Percentiles rank a stretch among this genome's conserved stretches.
Evolutionary conservation across 2,888 invertebrate species (phyloP).

Genomic region (Torymus texanus): DNA sequence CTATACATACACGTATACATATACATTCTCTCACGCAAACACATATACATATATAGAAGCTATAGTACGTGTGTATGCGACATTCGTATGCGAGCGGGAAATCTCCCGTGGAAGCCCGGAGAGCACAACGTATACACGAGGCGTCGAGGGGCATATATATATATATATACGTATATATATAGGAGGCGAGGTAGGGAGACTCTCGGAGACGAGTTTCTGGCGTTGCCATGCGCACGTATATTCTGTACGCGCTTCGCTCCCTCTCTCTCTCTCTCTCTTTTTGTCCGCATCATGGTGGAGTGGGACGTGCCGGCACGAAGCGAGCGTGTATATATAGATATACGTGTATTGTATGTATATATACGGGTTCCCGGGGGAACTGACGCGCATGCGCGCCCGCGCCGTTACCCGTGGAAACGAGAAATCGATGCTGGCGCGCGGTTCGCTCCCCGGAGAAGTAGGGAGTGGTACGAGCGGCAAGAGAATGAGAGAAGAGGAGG

Average conservation of each 20-base stretch:
- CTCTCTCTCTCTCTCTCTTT: constrained; percentile 28
- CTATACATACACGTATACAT: background rate
- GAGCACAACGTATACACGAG: background rate
- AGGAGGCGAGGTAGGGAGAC: constrained; percentile 6
- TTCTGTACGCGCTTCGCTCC: background rate
- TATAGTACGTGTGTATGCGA: background rate
- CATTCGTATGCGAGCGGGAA: constrained; percentile 34
- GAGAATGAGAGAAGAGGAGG: constrained; percentile 19
- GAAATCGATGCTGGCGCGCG: constrained; percentile 55
- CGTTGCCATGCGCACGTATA: constrained; percentile 23
- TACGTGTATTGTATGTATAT: too few relatives aligned
- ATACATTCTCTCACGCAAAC: background rate
- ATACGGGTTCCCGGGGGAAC: too few relatives aligned
- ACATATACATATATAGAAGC: background rate
- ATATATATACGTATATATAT: background rate
- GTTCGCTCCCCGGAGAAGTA: constrained; percentile 44
- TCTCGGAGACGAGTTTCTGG: constrained; percentile 2
- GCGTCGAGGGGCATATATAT: background rate
- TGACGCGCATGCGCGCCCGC: constrained; percentile 41
- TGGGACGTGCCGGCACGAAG: constrained; percentile 44
- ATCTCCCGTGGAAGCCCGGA: constrained; percentile 15
- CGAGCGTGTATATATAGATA: background rate
- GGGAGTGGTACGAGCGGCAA: constrained; percentile 36
- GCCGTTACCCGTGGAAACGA: constrained; percentile 50
- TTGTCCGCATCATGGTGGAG: constrained; percentile 38